Conservation (phyloP, 2,113 vertebrate genomes). For the Dasypus novemcinctus region DNA sequence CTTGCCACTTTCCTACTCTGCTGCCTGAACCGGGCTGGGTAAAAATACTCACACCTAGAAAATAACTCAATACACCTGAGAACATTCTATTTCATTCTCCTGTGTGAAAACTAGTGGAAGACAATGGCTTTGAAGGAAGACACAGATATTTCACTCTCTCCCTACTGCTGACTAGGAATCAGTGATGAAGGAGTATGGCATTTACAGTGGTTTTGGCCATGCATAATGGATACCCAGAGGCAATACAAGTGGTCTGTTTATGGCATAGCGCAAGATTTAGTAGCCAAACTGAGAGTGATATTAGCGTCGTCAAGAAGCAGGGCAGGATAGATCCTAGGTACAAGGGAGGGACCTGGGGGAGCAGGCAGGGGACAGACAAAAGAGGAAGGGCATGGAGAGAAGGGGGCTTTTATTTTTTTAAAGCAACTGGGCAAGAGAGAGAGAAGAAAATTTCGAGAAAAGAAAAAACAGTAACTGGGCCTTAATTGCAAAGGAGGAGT, state of each 20-base stretch:
- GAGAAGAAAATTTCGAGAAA: background rate
- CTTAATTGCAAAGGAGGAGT: background rate
- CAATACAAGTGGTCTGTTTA: background rate
- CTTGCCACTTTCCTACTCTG: background rate
- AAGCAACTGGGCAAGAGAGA: background rate
- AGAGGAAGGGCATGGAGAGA: background rate
- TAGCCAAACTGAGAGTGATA: constrained; percentile 47
- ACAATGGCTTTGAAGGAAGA: constrained; percentile 56
- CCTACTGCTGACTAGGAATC: constrained; percentile 41
- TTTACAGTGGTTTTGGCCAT: background rate
- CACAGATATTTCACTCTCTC: background rate
- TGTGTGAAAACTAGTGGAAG: constrained; percentile 40
- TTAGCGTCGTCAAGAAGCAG: constrained; percentile 41
- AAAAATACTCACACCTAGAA: constrained; percentile 34
- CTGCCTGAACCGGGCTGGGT: background rate
- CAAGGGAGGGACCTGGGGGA: background rate
- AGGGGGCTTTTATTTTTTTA: constrained; percentile 7
- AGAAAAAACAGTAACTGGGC: background rate
- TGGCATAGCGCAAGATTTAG: constrained; percentile 21
- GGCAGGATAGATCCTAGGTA: background rate
- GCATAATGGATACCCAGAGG: constrained; percentile 15
- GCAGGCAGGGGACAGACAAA: background rate
- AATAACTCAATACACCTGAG: constrained; percentile 24
- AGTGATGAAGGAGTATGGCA: background rate
- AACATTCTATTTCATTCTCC: background rate